Evolutionary conservation across 2,888 invertebrate genomes (phyloP), one percentile per base, ranked within the genome.

Genomic region (Mesoligia furuncula): DNA sequence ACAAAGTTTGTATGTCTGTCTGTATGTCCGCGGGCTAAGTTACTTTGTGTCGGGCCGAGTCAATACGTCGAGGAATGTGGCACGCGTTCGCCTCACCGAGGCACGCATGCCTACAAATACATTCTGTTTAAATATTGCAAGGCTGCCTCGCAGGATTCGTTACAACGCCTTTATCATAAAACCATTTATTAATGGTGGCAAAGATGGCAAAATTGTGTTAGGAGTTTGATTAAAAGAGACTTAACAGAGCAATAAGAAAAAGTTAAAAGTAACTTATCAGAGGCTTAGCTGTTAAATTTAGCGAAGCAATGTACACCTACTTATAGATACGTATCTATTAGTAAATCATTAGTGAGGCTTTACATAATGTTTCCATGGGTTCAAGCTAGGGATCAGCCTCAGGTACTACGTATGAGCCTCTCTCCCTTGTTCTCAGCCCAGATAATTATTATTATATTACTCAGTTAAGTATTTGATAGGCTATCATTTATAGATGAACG

Each of bases 41-140:
- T 90, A 94, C 93, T 93, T 94, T 93, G 93, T 92, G 92, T 89
- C 88, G 90, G 90, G 75, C 80, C 91, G 91, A 94, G 95, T 95
- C 95, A 96, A 95, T 91, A 95, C 86, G 85, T 86, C 79, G 76
- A 88, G 94, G 95, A 95, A 96, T 95, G 95, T 92, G 93, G 94
- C 93, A 93, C 93, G 92, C 92, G 93, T 88, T 88, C 85, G 79
- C 84, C 85, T 84, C 89, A 86, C 87, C 84, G 84, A 89, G 87
- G 79, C 86, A 87, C 85, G 89, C 89, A 89, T 85, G 86, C 86
- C 82, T 83, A 86, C 85, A 88, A 89, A 89, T 85, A 88, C 84
- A 77, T 87, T 85, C 78, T 74, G 88, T 84, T 83, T 85, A 88
- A 88, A 89, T 80, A 89, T 85, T 85, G 85, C 89, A 84, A 81